phyloP scores from a whole-genome alignment of 2,888 invertebrate species.

The Aspidapion aeneum region DNA sequence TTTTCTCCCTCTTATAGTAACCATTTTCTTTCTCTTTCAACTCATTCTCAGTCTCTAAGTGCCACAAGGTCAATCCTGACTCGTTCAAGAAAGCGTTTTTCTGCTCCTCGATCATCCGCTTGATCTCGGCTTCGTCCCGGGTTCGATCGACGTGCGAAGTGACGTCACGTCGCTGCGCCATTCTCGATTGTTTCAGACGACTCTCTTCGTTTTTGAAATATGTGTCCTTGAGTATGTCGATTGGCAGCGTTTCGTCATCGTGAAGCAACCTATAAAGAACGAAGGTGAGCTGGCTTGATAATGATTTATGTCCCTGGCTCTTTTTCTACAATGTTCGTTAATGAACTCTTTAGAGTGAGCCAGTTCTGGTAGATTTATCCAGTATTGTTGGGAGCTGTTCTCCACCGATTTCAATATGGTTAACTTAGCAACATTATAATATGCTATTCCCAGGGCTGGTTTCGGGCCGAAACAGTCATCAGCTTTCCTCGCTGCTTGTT shows the following conservation, averaged over 20 bases:
- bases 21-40: slow-evolving; percentile 47
- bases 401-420: no score
- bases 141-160: slow-evolving; percentile 41
- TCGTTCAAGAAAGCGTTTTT: slow-evolving; percentile 34
- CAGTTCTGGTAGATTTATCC: no score
- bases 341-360: no score
- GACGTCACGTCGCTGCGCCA: slow-evolving; percentile 45
- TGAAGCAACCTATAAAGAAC: slow-evolving; percentile 43
- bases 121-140: slow-evolving; percentile 41
- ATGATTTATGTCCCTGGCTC: no score
- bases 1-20: slow-evolving; percentile 40
- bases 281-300: no score
- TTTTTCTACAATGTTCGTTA: no score
- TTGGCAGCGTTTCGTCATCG: slow-evolving; percentile 44
- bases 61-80: slow-evolving; percentile 51
- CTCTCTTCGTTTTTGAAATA: slow-evolving; percentile 45
- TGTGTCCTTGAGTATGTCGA: slow-evolving; percentile 46
- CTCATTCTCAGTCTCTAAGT: slow-evolving; percentile 56
- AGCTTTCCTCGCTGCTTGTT: no score
- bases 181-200: slow-evolving; percentile 42
- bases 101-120: slow-evolving; percentile 39
- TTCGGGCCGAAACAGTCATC: no score
- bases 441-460: no score
- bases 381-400: no score
- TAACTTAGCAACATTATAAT: no score